Percentiles rank a stretch among this genome's conserved stretches.
Conservation (phyloP, 1,140 invertebrate species). For the Zophobas morio region DNA sequence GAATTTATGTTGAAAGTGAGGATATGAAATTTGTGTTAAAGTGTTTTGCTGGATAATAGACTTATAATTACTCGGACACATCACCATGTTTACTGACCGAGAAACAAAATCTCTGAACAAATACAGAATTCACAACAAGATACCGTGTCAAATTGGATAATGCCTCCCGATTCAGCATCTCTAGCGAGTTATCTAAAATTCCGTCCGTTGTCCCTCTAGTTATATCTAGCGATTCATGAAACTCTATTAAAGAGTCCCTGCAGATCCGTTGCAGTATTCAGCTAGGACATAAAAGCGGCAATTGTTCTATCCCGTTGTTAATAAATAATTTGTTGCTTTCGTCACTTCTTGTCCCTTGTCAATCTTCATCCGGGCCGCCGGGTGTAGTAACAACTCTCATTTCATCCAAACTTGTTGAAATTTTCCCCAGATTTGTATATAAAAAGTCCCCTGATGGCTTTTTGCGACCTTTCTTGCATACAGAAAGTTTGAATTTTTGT, state of each 20-base stretch:
- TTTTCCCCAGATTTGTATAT: constrained; percentile 9
- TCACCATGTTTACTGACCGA: too few species aligned
- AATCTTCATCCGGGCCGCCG: constrained; percentile 12
- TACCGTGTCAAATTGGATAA: too few species aligned
- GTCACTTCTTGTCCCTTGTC: constrained; percentile 28
- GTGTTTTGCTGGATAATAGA: too few species aligned
- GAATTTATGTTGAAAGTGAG: not conserved
- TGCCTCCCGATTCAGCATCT: too few species aligned
- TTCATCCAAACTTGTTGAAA: constrained; percentile 17
- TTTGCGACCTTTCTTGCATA: constrained; percentile 16
- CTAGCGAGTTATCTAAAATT: too few species aligned
- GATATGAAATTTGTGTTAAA: not conserved
- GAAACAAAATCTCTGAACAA: too few species aligned
- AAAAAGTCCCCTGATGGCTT: constrained; percentile 24
- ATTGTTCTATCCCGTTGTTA: constrained; percentile 19
- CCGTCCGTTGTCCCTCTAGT: not conserved
- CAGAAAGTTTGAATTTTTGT: constrained; percentile 17
- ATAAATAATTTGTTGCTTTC: constrained; percentile 38
- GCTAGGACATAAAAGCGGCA: constrained; percentile 6
- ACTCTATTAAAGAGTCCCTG: constrained; percentile 18
- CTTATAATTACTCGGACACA: too few species aligned
- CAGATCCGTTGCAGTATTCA: constrained; percentile 27
- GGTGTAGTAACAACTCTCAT: constrained; percentile 5
- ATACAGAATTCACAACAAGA: too few species aligned
- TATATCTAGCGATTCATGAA: constrained; percentile 1